Base-by-base conservation (phyloP, 2,113 vertebrate species). In the Atrichornis clamosus region DNA sequence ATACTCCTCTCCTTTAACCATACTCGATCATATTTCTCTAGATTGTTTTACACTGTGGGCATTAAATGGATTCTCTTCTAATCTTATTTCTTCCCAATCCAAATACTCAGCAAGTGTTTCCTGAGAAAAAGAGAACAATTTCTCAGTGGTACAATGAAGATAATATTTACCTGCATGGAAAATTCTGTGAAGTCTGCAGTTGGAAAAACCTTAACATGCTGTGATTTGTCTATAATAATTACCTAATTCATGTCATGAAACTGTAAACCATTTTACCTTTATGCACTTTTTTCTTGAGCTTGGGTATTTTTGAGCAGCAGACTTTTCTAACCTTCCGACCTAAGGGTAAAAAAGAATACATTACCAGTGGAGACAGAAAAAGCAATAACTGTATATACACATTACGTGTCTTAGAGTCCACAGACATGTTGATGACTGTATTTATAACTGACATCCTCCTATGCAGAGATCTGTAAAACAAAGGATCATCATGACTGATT, bases 251-350 rank as follows among this genome's bases (percentile, higher is more conserved):
- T 30, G 14, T 58, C 86, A 64, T 21, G 15, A 77, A 92, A 90
- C 10, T 13, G 6, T 50, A 92, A 76, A 67, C 10, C 3, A 53
- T 32, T 47, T 91, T 96, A 96, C 95, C 95, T 95, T 81, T 81
- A 24, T 24, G 52, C 0, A 0, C 0, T 52, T 70, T 94, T 64
- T 41, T 50, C 37, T n/a, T 44, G 50, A 6, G 4, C 69, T 42
- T 95, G 55, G 4, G 5, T 12, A 8, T 3, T 67, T 74, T 93
- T 28, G 10, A 28, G 62, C 88, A 94, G 89, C 95, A 93, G 18
- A 2, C 0, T 74, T 19, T 94, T 84, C 18, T 88, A 81, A 0
- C 1, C 11, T 41, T 84, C 53, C 2, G 77, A 82, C 83, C 96
- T 97, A 62, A 58, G 37, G 62, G 15, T 47, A 62, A 90, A 92